Evolutionary conservation across 2,113 vertebrate genomes (phyloP), one percentile per base, ranked within the genome.

Genomic region (Erythrolamprus reginae): DNA sequence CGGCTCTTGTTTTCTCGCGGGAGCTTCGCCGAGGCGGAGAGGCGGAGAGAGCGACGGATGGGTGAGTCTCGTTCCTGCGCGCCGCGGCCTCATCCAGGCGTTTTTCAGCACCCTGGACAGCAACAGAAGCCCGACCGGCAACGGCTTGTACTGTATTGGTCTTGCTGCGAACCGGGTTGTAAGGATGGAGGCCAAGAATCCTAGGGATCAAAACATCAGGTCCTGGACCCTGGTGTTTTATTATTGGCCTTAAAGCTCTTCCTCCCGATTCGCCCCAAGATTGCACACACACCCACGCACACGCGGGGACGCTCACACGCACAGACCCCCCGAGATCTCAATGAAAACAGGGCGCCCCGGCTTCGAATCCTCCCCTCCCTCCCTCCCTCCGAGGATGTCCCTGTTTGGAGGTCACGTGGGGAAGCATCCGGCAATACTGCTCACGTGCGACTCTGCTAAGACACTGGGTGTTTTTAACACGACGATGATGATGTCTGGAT

Each of bases 71-170:
- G 1, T 21, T 55, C 53, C 23, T 6, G 5, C 33, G 9, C 15
- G 15, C 65, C 8, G 65, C 65, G n/a, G 15, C 65, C 65, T 70
- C n/a, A 0, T 70, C 65, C 5, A 21, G 2, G 50, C 33, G 1
- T 1, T 2, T 77, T 70, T 90, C 83, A 92, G 92, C 7, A 93
- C 89, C 55, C 42, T 6, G 88, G 33, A 47, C 92, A 93, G 90
- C 84, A n/a, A 45, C 33, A 5, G 21, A 28, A 38, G 65, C 33
- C 2, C 13, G n/a, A 3, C 65, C 15, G 28, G 12, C n/a, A 28
- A 28, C 61, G 12, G 5, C 5, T 4, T 10, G 23, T 12, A 28
- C 10, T n/a, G n/a, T n/a, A n/a, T n/a, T n/a, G 12, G 1, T 28
- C 56, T 61, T 5, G 28, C n/a, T 5, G 58, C 10, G 28, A n/a